A percentile compares a stretch with the other conserved stretches of the same genome.
These are phyloP conservation scores for Euzophera pinguis DNA, from an alignment of 2,888 invertebrate species.

Conservation along the genomic window DNA sequence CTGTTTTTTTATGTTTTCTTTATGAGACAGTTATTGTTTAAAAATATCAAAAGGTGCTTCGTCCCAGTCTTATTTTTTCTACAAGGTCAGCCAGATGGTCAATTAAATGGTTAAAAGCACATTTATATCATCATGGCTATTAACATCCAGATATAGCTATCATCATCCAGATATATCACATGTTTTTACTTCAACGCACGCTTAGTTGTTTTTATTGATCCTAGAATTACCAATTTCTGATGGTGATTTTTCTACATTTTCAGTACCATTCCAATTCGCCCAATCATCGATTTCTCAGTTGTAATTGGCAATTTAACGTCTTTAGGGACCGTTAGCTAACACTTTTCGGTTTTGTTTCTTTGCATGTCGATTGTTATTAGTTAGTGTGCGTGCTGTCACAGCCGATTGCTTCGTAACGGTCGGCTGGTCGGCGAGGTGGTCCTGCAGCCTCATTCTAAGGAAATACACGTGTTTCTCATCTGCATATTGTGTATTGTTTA, in stretches of 20 bases:
- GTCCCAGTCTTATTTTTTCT: no score
- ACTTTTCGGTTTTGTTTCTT: slow-evolving; percentile 36
- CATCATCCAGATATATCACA: no score
- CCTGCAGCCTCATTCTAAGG: slow-evolving; percentile 35
- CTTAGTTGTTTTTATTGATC: not conserved
- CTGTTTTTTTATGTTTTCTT: no score
- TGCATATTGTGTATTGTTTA: slow-evolving; percentile 44
- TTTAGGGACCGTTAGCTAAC: slow-evolving; percentile 37
- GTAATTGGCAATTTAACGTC: slow-evolving; percentile 10
- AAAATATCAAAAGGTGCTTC: no score
- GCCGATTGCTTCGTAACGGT: slow-evolving; percentile 42
- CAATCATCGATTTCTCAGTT: slow-evolving; percentile 11
- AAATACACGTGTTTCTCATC: slow-evolving; percentile 35
- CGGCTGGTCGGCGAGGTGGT: slow-evolving; percentile 34
- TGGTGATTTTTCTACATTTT: slow-evolving; percentile 13
- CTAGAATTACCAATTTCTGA: slow-evolving; percentile 12
- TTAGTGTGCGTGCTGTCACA: slow-evolving; percentile 47
- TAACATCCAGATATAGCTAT: no score
- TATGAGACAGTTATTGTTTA: no score
- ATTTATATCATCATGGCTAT: no score
- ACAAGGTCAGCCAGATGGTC: no score
- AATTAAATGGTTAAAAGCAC: no score
- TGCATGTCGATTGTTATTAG: slow-evolving; percentile 51
- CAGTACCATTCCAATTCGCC: not conserved
- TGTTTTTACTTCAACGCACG: not conserved